These are phyloP conservation scores for Calidris pugnax DNA, from an alignment of 2,113 vertebrate species.

Conservation along the genomic window DNA sequence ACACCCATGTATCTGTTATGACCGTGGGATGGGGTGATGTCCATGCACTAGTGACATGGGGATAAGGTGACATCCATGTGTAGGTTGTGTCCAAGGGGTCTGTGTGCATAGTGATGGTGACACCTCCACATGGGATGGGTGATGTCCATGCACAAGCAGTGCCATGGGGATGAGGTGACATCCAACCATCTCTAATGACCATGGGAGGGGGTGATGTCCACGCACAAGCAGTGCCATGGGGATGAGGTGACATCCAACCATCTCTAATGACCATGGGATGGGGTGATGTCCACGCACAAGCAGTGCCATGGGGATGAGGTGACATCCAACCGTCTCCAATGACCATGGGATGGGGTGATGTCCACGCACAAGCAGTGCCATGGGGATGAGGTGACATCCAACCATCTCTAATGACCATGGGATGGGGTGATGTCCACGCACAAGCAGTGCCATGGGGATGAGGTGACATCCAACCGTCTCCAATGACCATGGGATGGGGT, in stretches of 20 bases:
- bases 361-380: background rate
- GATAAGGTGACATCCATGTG: background rate
- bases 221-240: background rate
- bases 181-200: no score
- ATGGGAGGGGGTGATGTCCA: background rate
- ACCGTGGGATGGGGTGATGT: no score
- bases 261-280: no score
- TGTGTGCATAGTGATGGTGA: no score
- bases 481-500: no score
- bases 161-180: background rate
- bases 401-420: no score
- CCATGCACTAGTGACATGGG: background rate
- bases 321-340: no score
- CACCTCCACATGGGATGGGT: background rate
- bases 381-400: background rate
- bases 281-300: background rate
- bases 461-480: no score
- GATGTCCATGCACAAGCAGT: accelerated
- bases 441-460: background rate
- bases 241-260: background rate
- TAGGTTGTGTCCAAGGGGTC: no score
- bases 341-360: no score
- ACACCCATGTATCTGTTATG: background rate
- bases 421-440: background rate
- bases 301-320: background rate